Conservation (phyloP, 1,140 invertebrate genomes). For the Druon quercuslanigerum region DNA sequence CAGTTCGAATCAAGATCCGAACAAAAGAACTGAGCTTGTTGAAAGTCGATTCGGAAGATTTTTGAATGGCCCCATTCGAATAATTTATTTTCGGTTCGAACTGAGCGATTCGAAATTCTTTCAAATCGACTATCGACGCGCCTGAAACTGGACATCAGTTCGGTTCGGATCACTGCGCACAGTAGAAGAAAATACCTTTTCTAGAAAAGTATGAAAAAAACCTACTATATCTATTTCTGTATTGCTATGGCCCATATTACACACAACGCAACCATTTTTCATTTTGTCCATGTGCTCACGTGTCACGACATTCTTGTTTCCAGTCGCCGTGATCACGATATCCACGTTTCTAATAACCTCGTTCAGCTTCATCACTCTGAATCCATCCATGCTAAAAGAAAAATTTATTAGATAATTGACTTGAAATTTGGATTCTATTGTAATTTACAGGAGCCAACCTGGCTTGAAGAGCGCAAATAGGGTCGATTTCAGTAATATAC, state of each 20-base stretch:
- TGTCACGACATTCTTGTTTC: conserved; percentile 97
- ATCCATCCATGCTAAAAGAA: conserved; percentile 94
- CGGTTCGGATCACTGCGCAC: too few relatives aligned
- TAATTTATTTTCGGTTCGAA: too few relatives aligned
- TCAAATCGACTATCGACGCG: too few relatives aligned
- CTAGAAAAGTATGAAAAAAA: conserved; percentile 48
- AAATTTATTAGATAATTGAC: conserved; percentile 13
- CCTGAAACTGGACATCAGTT: too few relatives aligned
- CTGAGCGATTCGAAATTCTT: too few relatives aligned
- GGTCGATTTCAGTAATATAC: conserved; percentile 98
- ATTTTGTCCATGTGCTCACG: conserved; percentile 97
- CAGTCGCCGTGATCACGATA: conserved; percentile 96
- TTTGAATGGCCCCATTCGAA: too few relatives aligned
- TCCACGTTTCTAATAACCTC: conserved; percentile 96
- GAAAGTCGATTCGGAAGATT: too few relatives aligned
- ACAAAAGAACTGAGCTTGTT: too few relatives aligned
- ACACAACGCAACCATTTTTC: conserved; percentile 97
- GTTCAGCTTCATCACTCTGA: conserved; percentile 94
- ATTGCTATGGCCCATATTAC: conserved; percentile 99
- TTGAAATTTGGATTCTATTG: conserved; percentile 9
- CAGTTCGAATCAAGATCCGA: too few relatives aligned
- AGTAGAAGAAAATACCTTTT: too few relatives aligned
- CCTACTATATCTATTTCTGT: conserved; percentile 97
- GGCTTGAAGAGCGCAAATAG: conserved; percentile 97
- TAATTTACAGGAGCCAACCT: conserved; percentile 78